These are phyloP conservation scores for Yponomeuta plumbellus DNA, from an alignment of 2,888 invertebrate genomes.

Conservation along the genomic window DNA sequence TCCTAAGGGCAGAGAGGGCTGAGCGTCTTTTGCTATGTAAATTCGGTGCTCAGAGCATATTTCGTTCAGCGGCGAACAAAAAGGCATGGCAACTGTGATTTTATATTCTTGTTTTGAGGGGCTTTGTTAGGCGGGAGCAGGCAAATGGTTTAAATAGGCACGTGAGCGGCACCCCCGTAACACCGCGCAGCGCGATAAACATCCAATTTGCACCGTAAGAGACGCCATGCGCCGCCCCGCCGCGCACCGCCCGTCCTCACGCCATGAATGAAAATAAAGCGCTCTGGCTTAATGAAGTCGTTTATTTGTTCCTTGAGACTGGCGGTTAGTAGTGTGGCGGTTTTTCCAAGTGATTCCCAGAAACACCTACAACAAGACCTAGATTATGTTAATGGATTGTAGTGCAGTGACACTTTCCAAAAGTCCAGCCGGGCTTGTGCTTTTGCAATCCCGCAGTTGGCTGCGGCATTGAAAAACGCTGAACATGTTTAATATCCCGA, in stretches of 20 bases:
- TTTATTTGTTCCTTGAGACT: conserved; percentile 40
- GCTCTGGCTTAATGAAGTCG: conserved; percentile 50
- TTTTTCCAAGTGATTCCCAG: no score
- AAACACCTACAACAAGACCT: no score
- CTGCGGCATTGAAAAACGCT: conserved; percentile 24
- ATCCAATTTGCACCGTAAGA: conserved; percentile 51
- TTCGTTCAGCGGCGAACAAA: conserved; percentile 31
- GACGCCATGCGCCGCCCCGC: conserved; percentile 12
- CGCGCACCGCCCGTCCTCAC: background rate
- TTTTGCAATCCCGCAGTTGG: no score
- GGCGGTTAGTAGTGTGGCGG: conserved; percentile 4
- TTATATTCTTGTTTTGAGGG: conserved; percentile 57
- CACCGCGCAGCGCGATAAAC: conserved; percentile 48
- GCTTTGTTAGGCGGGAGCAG: conserved; percentile 44
- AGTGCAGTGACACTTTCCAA: no score
- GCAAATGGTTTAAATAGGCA: conserved; percentile 54
- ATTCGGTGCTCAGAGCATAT: conserved; percentile 35
- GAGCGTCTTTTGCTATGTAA: conserved; percentile 35
- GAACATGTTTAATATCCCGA: background rate
- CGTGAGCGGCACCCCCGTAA: conserved; percentile 43
- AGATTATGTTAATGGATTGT: no score
- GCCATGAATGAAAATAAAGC: conserved; percentile 41
- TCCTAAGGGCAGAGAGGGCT: background rate
- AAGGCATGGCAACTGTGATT: conserved; percentile 36
- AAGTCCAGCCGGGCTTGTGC: no score